A percentile compares a stretch with the other conserved stretches of the same genome.
phyloP scores from a whole-genome alignment of 2,113 vertebrate species.

The Limnothrissa miodon region DNA sequence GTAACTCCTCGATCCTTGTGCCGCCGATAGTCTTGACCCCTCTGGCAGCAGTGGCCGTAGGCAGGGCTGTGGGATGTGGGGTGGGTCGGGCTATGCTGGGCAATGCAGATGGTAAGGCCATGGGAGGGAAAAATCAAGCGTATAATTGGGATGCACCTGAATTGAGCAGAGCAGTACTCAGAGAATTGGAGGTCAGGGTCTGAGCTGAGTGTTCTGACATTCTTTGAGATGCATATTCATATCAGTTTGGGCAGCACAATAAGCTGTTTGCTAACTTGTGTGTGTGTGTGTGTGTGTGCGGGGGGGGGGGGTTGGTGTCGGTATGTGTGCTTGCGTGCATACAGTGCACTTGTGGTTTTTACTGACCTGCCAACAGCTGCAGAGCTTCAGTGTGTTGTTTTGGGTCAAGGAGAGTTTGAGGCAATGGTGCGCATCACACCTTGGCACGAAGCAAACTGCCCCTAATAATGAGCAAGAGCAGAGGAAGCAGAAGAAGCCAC shows the following conservation, averaged over 20 bases:
- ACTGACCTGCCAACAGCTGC: conserved; percentile 57
- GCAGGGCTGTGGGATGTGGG: not conserved
- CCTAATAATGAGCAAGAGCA: not conserved
- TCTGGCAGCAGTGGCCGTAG: not conserved
- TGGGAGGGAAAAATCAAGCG: not conserved
- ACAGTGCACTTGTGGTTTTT: conserved; percentile 41
- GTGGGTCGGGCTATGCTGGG: not conserved
- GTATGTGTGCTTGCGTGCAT: not conserved
- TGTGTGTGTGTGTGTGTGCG: not conserved
- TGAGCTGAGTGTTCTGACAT: not conserved
- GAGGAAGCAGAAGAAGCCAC: not conserved
- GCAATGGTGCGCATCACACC: conserved; percentile 37
- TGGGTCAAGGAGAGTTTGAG: conserved; percentile 56
- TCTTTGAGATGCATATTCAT: not conserved
- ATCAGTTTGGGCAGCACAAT: not conserved
- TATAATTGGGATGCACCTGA: not conserved
- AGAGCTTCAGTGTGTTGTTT: conserved; percentile 55
- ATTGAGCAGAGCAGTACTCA: not conserved
- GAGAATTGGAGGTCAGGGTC: not conserved
- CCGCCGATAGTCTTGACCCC: not conserved
- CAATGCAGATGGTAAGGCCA: not conserved
- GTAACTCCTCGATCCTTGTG: conserved; percentile 43
- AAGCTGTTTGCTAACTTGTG: not conserved
- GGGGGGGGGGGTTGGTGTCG: not conserved
- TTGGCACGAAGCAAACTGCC: not conserved